phyloP scores from a whole-genome alignment of 1,140 invertebrate genomes.

The Drosophila persimilis region DNA sequence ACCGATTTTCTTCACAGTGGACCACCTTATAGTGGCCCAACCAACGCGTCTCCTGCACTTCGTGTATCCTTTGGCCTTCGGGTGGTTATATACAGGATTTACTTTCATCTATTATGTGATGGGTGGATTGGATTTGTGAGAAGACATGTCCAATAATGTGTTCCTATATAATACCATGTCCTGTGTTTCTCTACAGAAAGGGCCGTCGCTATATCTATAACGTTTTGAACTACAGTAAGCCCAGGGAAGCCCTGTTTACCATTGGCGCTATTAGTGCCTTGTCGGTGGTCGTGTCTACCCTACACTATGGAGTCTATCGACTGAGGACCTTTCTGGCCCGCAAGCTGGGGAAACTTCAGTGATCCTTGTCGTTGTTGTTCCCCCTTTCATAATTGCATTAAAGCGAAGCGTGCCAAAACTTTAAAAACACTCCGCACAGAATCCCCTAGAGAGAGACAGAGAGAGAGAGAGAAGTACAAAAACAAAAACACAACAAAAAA shows the following conservation, averaged over 20 bases:
- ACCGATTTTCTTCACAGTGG: conserved; percentile 87
- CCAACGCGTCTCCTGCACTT: conserved; percentile 87
- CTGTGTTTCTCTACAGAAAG: conserved; percentile 11
- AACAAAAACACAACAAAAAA: not conserved
- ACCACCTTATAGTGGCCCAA: conserved; percentile 87
- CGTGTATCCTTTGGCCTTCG: conserved; percentile 86
- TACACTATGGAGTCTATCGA: conserved; percentile 56
- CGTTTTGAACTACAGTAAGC: conserved; percentile 30
- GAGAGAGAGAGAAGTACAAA: no score
- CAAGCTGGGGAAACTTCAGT: conserved; percentile 28
- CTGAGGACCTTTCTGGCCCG: conserved; percentile 36
- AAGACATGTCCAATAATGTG: not conserved
- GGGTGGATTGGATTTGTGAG: conserved; percentile 87
- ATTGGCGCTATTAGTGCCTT: not conserved
- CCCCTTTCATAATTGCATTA: conserved; percentile 12
- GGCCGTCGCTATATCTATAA: conserved; percentile 31
- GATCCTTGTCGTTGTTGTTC: not conserved
- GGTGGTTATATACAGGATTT: conserved; percentile 86
- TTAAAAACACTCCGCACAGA: not conserved
- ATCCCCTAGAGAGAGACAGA: no score
- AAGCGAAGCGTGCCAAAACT: conserved; percentile 17
- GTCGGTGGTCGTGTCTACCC: not conserved
- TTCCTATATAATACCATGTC: not conserved
- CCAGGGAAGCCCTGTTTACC: accelerated
- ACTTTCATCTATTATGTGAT: conserved; percentile 87